phyloP scores from a whole-genome alignment of 37 sponge, comb jelly and placozoan genomes.

The Axinella damicornis region DNA sequence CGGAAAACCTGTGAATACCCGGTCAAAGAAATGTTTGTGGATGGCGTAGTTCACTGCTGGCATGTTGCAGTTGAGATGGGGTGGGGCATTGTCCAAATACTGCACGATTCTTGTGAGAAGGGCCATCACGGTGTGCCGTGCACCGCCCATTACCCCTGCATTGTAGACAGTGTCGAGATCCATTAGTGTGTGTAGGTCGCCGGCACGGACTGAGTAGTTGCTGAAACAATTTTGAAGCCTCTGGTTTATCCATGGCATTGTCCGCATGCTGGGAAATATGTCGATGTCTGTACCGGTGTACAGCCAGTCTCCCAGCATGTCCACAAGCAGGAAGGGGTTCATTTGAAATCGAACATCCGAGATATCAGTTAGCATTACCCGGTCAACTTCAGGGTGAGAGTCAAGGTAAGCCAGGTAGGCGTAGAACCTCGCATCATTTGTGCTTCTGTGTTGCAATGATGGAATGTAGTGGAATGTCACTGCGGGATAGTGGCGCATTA shows the following conservation, averaged over 20 bases:
- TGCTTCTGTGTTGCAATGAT: slow-evolving; percentile 53
- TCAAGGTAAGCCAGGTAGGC: slow-evolving; percentile 51
- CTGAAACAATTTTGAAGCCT: slow-evolving; percentile 59
- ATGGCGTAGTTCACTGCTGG: slow-evolving; percentile 69
- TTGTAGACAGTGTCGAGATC: slow-evolving; percentile 64
- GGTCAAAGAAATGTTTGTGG: slow-evolving; percentile 49
- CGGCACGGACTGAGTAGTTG: neutral
- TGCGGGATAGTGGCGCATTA: slow-evolving; percentile 12
- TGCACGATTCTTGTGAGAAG: slow-evolving; percentile 18
- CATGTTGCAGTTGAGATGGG: slow-evolving; percentile 75
- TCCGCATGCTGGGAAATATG: slow-evolving; percentile 62
- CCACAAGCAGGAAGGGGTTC: slow-evolving; percentile 73
- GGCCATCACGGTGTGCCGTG: slow-evolving; percentile 35
- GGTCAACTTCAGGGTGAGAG: slow-evolving; percentile 39
- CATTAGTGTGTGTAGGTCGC: neutral
- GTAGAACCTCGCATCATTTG: slow-evolving; percentile 84
- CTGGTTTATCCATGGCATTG: slow-evolving; percentile 56
- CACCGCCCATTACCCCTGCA: slow-evolving; percentile 72
- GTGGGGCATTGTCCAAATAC: slow-evolving; percentile 43
- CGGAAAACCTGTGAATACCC: slow-evolving; percentile 69
- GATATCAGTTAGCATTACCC: slow-evolving; percentile 77
- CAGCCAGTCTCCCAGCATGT: slow-evolving; percentile 63
- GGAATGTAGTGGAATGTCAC: slow-evolving; percentile 36
- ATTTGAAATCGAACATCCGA: slow-evolving; percentile 71
- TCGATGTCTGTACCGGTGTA: slow-evolving; percentile 79